phyloP scores from a whole-genome alignment of 2,113 vertebrate genomes.

The Clarias gariepinus region DNA sequence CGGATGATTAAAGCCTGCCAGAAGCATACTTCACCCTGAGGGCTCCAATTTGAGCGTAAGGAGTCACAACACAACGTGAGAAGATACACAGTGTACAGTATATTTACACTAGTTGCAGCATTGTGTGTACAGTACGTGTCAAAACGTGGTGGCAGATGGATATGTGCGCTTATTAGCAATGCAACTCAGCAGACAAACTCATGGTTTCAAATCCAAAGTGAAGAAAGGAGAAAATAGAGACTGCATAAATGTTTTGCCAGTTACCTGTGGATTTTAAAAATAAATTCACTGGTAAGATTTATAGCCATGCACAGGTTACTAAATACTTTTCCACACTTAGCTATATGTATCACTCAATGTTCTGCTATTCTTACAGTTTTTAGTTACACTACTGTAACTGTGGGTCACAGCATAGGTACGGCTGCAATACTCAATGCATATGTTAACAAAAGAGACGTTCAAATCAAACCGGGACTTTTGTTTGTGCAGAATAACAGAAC shows the following conservation, averaged over 20 bases:
- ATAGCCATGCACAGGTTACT: no score
- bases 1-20: slow-evolving; percentile 36
- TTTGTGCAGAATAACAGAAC: no score
- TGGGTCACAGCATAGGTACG: no score
- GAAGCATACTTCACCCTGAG: slow-evolving; percentile 23
- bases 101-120: not conserved
- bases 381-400: no score
- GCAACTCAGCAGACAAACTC: not conserved
- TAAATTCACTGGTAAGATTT: not conserved
- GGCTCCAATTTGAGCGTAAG: not conserved
- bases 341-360: no score
- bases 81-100: not conserved
- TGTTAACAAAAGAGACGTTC: no score
- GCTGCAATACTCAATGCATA: no score
- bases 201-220: not conserved
- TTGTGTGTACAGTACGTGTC: not conserved
- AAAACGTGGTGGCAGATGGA: not conserved
- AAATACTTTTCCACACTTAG: no score
- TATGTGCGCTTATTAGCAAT: not conserved
- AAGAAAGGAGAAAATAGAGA: not conserved
- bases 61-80: slow-evolving; percentile 10
- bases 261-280: not conserved
- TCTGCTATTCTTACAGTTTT: no score
- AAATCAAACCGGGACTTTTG: no score
- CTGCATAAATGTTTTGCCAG: not conserved